Conservation (phyloP, 1,140 invertebrate species). For the Heliconius hewitsoni region DNA sequence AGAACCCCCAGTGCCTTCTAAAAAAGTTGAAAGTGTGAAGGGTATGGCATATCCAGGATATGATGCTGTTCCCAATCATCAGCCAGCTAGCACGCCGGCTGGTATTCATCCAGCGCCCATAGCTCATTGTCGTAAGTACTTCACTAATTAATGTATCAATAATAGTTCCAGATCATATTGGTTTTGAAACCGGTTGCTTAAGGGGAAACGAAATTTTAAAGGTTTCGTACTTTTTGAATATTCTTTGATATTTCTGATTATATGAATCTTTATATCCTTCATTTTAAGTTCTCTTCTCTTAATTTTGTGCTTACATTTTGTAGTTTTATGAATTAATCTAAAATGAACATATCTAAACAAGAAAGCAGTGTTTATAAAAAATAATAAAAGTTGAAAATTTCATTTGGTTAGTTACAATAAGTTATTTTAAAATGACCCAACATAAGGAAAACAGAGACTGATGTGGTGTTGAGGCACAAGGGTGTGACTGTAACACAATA, state of each 20-base stretch:
- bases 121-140: conserved; percentile 69
- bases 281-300: too few relatives aligned
- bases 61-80: conserved; percentile 23
- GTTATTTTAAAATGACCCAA: too few relatives aligned
- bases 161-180: neutral
- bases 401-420: too few relatives aligned
- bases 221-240: neutral
- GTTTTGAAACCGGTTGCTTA: neutral
- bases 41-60: conserved; percentile 22
- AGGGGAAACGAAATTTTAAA: neutral
- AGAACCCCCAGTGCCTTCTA: conserved; percentile 34
- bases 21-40: conserved; percentile 12
- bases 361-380: too few relatives aligned
- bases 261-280: neutral
- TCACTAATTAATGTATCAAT: neutral
- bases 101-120: conserved; percentile 68
- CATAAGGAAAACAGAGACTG: too few relatives aligned
- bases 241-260: neutral
- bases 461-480: too few relatives aligned
- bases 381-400: too few relatives aligned
- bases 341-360: too few relatives aligned
- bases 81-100: conserved; percentile 29
- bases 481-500: too few relatives aligned
- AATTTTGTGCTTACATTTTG: too few relatives aligned
- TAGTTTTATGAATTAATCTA: too few relatives aligned